Evolutionary conservation across 2,113 vertebrate genomes (phyloP).

Genomic region (Rhinolophus sinicus): DNA sequence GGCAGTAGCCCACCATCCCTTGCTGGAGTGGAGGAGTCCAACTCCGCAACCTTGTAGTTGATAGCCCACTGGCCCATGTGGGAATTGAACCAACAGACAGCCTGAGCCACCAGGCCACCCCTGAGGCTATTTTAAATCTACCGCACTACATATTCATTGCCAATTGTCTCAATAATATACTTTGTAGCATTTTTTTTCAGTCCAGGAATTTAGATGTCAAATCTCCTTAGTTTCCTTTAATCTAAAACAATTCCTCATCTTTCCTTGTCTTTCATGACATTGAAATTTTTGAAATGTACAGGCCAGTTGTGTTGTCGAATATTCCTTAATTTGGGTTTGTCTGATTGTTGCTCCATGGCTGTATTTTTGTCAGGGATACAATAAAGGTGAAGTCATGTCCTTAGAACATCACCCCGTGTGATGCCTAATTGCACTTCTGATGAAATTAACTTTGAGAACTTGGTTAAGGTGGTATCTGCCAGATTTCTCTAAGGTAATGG

Average conservation of each 20-base stretch:
- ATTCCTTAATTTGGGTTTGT: background rate
- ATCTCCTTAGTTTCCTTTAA: background rate
- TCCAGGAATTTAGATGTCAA: background rate
- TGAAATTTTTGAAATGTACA: background rate
- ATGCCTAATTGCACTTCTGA: background rate
- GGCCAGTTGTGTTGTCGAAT: background rate
- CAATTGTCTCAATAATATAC: background rate
- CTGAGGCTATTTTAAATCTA: background rate
- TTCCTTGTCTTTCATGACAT: background rate
- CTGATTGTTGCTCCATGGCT: background rate
- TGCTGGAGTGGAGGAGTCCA: too few species aligned
- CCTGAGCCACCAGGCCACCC: too few species aligned
- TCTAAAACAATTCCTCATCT: background rate
- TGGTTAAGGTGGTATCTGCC: background rate
- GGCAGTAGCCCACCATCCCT: too few species aligned
- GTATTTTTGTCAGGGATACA: background rate
- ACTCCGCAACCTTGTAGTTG: too few species aligned
- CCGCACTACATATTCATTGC: background rate
- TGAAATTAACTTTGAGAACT: background rate
- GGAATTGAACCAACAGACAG: too few species aligned
- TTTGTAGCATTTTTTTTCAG: background rate
- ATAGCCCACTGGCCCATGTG: too few species aligned
- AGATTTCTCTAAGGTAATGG: background rate
- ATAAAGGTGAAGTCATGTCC: background rate
- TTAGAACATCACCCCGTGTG: background rate